Base-by-base conservation (phyloP, 2,797 vertebrate genomes). In the Falco peregrinus region DNA sequence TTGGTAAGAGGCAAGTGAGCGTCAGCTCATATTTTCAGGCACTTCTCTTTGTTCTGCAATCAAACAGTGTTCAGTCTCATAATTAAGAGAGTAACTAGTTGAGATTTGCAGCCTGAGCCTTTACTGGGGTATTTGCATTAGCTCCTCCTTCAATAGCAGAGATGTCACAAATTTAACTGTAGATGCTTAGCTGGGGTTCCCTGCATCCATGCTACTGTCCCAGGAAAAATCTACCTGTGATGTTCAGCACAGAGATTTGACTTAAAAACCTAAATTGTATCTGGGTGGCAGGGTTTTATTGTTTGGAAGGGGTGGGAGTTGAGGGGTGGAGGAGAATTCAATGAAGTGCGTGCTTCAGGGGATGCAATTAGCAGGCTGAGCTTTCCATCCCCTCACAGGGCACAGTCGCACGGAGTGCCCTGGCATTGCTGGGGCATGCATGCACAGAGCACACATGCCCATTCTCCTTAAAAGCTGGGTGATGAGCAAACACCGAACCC, bases 371-470 rank as follows among this genome's bases (percentile, higher is more conserved):
- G 31, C 21, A 35, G 53, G 18, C 63, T 84, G 39, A 61, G 21
- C 22, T 75, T 68, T 43, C 60, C 3, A 1, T 29, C 9, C 35
- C 63, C 43, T 69, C 3, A 0, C 50, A 75, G 51, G 13, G 3
- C 56, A 69, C 29, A 13, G 31, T 19, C 19, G 21, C 37, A 5
- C 16, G 4, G 41, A 9, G 63, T 0, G 9, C 14, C 37, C 43
- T 17, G 39, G 50, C 31, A 14, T 43, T 0, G 1, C 22, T n/a
- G n/a, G 75, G 75, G 53, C 18, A 20, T 1, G 7, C 29, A 20
- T 0, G 2, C 1, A 0, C 56, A 50, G 28, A 43, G 21, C 51
- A 29, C 16, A 11, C 13, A 0, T 4, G 17, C 48, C 35, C 4
- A 2, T 10, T 19, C 25, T 56, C 51, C 57, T 16, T 11, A 54